phyloP scores from a whole-genome alignment of 2,797 vertebrate genomes.

The Schizothorax lantsangensis region DNA sequence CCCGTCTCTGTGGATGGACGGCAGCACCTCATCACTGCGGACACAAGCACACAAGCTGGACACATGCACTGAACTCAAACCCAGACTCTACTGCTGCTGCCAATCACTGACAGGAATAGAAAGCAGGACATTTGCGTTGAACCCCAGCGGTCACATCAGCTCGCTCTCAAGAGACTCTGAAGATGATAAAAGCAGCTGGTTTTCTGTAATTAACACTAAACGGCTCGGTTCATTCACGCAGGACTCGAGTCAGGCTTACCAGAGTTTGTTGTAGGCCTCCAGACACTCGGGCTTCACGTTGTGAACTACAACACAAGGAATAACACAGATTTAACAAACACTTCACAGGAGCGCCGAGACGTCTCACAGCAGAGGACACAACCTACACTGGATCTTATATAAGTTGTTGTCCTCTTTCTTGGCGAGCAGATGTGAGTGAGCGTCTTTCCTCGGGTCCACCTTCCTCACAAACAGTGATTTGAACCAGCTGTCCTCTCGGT shows the following conservation, averaged over 20 bases:
- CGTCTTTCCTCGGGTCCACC: constrained; percentile 95
- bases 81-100: constrained; percentile 27
- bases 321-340: background rate
- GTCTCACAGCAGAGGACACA: background rate
- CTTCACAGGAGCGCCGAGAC: background rate
- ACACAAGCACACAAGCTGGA: constrained; percentile 20
- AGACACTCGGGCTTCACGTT: constrained; percentile 97
- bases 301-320: constrained; percentile 87
- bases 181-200: background rate
- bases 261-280: constrained; percentile 95
- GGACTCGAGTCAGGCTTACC: constrained; percentile 79
- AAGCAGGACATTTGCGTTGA: constrained; percentile 50
- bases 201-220: background rate
- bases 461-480: constrained; percentile 96
- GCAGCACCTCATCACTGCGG: constrained; percentile 91
- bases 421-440: constrained; percentile 93
- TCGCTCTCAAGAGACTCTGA: background rate
- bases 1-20: constrained; percentile 92
- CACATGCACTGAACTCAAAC: background rate
- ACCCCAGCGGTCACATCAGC: background rate
- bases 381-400: constrained; percentile 96
- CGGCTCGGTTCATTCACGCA: background rate
- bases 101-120: constrained; percentile 71
- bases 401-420: constrained; percentile 95
- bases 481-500: constrained; percentile 92